These are phyloP conservation scores for Drosophila melanica DNA, from an alignment of 1,140 invertebrate species.

Conservation along the genomic window DNA sequence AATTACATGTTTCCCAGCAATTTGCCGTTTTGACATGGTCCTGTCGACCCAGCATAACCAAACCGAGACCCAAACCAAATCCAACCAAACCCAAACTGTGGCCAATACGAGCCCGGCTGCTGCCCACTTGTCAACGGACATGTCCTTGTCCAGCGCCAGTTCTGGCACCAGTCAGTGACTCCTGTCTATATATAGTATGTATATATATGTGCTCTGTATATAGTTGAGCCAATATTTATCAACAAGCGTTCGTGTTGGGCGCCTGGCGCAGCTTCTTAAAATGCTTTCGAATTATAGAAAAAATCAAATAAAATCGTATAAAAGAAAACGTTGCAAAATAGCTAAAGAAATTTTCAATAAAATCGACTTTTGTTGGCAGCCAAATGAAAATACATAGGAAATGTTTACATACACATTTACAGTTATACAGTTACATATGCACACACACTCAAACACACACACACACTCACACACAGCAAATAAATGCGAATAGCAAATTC, in stretches of 20 bases:
- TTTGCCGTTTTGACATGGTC: constrained; percentile 73
- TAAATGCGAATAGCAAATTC: constrained; percentile 72
- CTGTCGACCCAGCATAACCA: constrained; percentile 32
- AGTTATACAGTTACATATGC: constrained; percentile 14
- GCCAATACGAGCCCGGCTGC: constrained; percentile 11
- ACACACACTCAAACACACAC: constrained; percentile 29
- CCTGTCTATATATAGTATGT: neutral
- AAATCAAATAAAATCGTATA: constrained; percentile 65
- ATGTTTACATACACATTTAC: constrained; percentile 17
- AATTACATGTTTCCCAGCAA: constrained; percentile 82
- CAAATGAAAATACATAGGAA: constrained; percentile 63
- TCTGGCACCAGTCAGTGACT: constrained; percentile 26
- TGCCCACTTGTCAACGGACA: constrained; percentile 38
- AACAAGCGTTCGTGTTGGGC: constrained; percentile 73
- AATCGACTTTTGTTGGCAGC: constrained; percentile 77
- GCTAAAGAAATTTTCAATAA: constrained; percentile 59
- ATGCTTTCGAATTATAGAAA: constrained; percentile 71
- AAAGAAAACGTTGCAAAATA: constrained; percentile 60
- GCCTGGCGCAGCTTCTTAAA: constrained; percentile 76
- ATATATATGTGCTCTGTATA: constrained; percentile 6
- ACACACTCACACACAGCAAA: constrained; percentile 51
- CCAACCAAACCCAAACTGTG: constrained; percentile 9
- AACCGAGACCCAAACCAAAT: neutral
- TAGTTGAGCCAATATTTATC: constrained; percentile 76
- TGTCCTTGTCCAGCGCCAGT: constrained; percentile 39